Conservation (phyloP, 2,113 vertebrate species). For the Albula goreensis region DNA sequence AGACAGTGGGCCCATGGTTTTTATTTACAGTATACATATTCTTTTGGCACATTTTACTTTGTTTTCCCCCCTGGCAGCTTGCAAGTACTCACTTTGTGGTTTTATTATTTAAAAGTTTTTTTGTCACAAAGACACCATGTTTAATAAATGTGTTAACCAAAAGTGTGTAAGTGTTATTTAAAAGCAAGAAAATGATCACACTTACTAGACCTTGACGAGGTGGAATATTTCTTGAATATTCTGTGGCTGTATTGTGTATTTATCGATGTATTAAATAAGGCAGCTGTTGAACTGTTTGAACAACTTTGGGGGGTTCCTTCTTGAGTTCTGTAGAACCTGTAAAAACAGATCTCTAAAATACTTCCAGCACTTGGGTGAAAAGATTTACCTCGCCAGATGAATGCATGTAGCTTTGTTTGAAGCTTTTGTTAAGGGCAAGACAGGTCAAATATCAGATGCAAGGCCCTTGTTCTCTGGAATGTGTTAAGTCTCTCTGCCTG, state of each 20-base stretch:
- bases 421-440: too few species aligned
- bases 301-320: too few species aligned
- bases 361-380: neutral
- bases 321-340: too few species aligned
- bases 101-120: neutral
- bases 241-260: neutral
- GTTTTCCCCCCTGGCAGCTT: neutral
- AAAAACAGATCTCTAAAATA: too few species aligned
- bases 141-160: constrained; percentile 4
- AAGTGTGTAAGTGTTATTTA: neutral
- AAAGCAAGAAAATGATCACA: neutral
- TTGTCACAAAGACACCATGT: neutral
- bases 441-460: neutral
- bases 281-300: too few species aligned
- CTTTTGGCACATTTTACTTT: neutral
- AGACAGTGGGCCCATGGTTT: neutral
- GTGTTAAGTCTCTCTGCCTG: neutral
- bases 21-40: neutral
- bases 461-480: neutral
- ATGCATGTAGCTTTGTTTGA: neutral
- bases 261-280: too few species aligned
- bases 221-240: neutral
- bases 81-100: neutral
- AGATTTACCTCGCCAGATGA: neutral
- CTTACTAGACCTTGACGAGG: neutral